Evolutionary conservation across 2,888 invertebrate species (phyloP), one percentile per base, ranked within the genome.

Genomic region (Lochmaea crataegi): DNA sequence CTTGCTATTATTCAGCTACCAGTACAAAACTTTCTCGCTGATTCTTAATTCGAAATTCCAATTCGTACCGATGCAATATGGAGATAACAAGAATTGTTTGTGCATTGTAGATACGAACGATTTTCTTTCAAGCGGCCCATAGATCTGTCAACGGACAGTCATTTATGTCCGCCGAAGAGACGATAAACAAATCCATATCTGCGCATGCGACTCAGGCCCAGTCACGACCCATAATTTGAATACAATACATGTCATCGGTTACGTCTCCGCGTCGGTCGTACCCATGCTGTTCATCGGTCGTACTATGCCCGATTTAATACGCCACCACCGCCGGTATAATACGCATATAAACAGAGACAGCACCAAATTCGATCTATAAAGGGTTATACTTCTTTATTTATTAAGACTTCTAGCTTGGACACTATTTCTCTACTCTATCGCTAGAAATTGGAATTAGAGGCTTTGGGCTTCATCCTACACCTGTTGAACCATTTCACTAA

Each of bases 161-260:
- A 85, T 85, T 86, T 86, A 86, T 85, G 85, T 84, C 85, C 82
- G 77, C 16, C 56, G 76, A 78, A 77, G 76, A 76, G 80, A 83
- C 84, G 84, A 86, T 86, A 86, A 86, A 85, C 85, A 85, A 85
- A 86, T 85, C 84, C 84, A 82, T 82, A 85, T 85, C 85, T 83
- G 85, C 84, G 85, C 85, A 85, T 83, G 84, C 84, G 84, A 81
- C 80, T 82, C 78, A 78, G 77, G 79, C 80, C 81, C 77, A 83
- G 86, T 85, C 86, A 86, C 85, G 86, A 85, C 83, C 83, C 81
- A 83, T 84, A 85, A 87, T 87, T 87, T 87, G 86, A 87, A 87
- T 87, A 87, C 87, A 86, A 86, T 87, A 79, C 81, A 76, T 79
- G 79, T 81, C 80, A 81, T 78, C 79, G 78, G 80, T 78, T 77